Conservation (phyloP, 1,140 invertebrate species). For the Drosophila setifemur region DNA sequence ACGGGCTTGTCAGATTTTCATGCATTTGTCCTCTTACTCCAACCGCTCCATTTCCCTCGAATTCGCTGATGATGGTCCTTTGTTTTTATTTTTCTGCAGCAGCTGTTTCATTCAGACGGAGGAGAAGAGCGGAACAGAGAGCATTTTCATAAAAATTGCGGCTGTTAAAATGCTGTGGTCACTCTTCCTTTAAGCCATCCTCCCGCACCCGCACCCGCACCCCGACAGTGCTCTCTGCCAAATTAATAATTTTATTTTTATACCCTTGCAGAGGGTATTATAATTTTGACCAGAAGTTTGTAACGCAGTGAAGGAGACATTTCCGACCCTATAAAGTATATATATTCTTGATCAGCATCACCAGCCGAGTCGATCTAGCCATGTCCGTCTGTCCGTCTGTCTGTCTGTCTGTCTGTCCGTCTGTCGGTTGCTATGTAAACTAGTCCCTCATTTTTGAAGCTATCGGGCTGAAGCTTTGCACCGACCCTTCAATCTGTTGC, state of each 20-base stretch:
- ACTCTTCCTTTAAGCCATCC: conserved; percentile 32
- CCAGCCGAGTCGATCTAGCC: too few species aligned
- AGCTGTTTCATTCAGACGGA: conserved; percentile 40
- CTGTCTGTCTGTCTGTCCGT: too few species aligned
- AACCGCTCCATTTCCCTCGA: conserved; percentile 12
- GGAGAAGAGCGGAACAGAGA: conserved; percentile 17
- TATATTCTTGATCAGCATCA: too few species aligned
- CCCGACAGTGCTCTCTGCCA: conserved; percentile 25
- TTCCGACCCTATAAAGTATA: too few species aligned
- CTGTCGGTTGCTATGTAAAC: too few species aligned
- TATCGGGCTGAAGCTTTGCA: too few species aligned
- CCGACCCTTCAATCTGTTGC: too few species aligned
- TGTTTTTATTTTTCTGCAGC: conserved; percentile 44
- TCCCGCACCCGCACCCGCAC: neutral
- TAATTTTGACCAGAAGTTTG: too few species aligned
- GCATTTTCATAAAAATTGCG: conserved; percentile 69
- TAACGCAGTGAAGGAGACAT: too few species aligned
- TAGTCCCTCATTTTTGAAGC: too few species aligned
- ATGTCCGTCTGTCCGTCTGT: too few species aligned
- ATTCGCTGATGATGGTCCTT: conserved; percentile 20
- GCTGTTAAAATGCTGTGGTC: conserved; percentile 73
- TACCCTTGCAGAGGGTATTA: too few species aligned
- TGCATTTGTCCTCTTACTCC: conserved; percentile 38
- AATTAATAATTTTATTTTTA: conserved; percentile 80
- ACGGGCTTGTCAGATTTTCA: conserved; percentile 53